These are phyloP conservation scores for Agrochola litura DNA, from an alignment of 2,888 invertebrate genomes.

Conservation along the genomic window DNA sequence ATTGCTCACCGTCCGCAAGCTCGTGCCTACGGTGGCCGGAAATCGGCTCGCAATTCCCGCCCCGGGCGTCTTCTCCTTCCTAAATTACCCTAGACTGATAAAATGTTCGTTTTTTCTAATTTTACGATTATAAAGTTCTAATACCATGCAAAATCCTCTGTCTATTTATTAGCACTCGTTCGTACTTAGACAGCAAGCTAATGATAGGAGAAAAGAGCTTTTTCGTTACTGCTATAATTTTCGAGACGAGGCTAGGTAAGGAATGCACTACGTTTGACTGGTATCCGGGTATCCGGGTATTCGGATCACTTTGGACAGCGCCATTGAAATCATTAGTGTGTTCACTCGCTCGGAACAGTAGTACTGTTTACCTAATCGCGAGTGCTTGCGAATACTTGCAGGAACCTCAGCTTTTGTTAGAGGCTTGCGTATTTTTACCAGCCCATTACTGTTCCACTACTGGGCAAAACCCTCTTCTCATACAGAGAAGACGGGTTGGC, in stretches of 20 bases:
- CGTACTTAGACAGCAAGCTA: neutral
- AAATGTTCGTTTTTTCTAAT: no score
- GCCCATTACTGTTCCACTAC: neutral
- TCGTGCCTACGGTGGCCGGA: no score
- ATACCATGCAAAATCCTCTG: no score
- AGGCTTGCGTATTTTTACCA: neutral
- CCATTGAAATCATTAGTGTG: conserved; percentile 29
- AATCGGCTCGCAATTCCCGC: no score
- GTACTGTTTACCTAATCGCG: conserved; percentile 39
- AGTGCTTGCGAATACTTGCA: conserved; percentile 23
- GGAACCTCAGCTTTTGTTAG: neutral
- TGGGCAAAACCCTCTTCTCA: neutral
- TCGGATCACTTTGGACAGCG: conserved; percentile 23
- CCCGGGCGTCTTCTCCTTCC: no score
- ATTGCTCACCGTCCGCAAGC: no score
- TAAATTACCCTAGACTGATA: no score
- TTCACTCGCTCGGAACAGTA: conserved; percentile 45
- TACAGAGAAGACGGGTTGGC: neutral
- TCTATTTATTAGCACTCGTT: no score
- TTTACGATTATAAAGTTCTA: no score
- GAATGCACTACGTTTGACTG: conserved; percentile 46
- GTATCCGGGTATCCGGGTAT: conserved; percentile 17
- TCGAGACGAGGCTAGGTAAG: conserved; percentile 15
- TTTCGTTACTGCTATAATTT: conserved; percentile 38
- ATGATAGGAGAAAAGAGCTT: neutral